phyloP scores from a whole-genome alignment of 2,797 vertebrate species.

The Myotis vivesi region DNA sequence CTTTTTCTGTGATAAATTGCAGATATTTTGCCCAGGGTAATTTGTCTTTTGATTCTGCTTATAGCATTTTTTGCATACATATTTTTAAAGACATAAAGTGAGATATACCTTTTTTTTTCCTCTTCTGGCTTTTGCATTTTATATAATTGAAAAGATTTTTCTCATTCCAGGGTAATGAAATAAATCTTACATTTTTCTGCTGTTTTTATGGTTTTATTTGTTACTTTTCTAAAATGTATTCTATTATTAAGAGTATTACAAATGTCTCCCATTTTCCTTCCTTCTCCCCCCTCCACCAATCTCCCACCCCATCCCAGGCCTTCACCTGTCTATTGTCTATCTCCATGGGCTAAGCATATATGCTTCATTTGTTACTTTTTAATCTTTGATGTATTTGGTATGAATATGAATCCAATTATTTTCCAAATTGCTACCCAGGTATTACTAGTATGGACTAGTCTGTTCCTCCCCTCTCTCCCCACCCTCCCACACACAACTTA shows the following conservation, averaged over 20 bases:
- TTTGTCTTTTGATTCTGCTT: conserved; percentile 22
- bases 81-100: background rate
- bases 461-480: background rate
- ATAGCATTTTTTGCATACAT: background rate
- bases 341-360: too few species aligned
- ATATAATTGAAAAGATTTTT: background rate
- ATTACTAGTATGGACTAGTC: background rate
- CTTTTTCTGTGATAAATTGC: background rate
- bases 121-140: background rate
- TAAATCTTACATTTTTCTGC: background rate
- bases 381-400: background rate
- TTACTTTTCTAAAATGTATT: background rate
- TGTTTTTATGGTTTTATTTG: conserved; percentile 9
- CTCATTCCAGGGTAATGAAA: background rate
- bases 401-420: background rate
- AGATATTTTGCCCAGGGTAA: background rate
- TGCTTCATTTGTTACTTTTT: background rate
- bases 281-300: too few species aligned
- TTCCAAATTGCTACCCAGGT: background rate
- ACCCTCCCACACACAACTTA: background rate
- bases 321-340: too few species aligned
- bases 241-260: too few species aligned
- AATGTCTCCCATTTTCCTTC: too few species aligned
- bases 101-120: background rate
- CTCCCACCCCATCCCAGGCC: too few species aligned